These are phyloP conservation scores for Musca domestica DNA, from an alignment of 1,140 invertebrate species.

Conservation along the genomic window DNA sequence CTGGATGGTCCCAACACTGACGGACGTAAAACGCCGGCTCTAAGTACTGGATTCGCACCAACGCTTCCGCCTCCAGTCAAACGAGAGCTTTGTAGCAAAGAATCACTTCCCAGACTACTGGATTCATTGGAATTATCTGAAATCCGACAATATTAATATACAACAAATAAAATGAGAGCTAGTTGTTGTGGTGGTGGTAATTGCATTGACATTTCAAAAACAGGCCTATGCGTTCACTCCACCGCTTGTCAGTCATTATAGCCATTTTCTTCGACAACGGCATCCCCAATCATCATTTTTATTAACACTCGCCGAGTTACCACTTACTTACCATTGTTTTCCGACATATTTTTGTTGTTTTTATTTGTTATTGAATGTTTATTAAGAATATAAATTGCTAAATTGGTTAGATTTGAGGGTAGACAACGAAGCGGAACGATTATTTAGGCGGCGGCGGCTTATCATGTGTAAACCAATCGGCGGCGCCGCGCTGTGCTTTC, in stretches of 20 bases:
- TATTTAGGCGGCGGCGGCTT: too few relatives aligned
- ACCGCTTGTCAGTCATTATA: background rate
- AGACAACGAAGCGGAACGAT: too few relatives aligned
- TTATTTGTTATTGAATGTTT: too few relatives aligned
- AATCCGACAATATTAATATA: too few relatives aligned
- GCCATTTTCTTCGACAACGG: background rate
- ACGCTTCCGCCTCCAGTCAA: slow-evolving; percentile 30
- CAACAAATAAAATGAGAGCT: slow-evolving; percentile 10
- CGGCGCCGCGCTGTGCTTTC: too few relatives aligned
- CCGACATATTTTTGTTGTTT: slow-evolving; percentile 36
- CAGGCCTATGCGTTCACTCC: slow-evolving; percentile 3
- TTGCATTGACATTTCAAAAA: too few relatives aligned
- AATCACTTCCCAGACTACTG: slow-evolving; percentile 48
- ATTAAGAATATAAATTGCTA: too few relatives aligned
- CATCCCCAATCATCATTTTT: background rate
- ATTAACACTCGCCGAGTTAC: background rate
- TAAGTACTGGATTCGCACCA: slow-evolving; percentile 26
- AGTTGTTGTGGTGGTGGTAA: too few relatives aligned
- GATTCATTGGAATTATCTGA: slow-evolving; percentile 50
- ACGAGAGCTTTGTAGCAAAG: slow-evolving; percentile 46
- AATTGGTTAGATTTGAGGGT: too few relatives aligned
- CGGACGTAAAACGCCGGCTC: slow-evolving; percentile 43
- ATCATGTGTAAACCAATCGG: too few relatives aligned
- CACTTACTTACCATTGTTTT: slow-evolving; percentile 45
- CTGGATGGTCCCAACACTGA: slow-evolving; percentile 38